Base-by-base conservation (phyloP, 2,888 invertebrate species). In the Pasiphila rectangulata region DNA sequence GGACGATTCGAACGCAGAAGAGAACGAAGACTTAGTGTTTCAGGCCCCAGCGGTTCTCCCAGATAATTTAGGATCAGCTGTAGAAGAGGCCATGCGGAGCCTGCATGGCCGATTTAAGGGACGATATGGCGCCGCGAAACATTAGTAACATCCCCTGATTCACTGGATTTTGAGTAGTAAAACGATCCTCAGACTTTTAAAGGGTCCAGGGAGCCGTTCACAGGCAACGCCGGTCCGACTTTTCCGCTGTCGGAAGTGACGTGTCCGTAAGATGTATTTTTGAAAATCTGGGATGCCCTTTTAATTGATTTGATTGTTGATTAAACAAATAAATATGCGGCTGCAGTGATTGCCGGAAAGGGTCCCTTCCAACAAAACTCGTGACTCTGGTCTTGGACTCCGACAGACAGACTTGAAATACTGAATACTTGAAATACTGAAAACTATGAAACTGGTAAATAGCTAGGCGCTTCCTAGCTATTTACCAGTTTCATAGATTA, bases 31-130 rank as follows among this genome's bases (percentile, higher is more conserved):
- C 9, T n/a, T 9, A 23, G 23, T 23, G 23, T 27, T 27, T 5
- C 27, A 13, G 27, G 27, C 13, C 27, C 27, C 27, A 27, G 27
- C 27, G 27, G 27, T 27, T 27, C 27, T 27, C 13, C 27, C 27
- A 27, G 27, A 27, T 27, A 13, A 27, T 27, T 13, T 27, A 13
- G 27, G 27, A 27, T 13, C 12, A 2, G 13, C 12, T 27, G 27
- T 13, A 5, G 13, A 27, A 27, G 23, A 23, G 2, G 9, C n/a
- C n/a, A n/a, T n/a, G n/a, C n/a, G n/a, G n/a, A 9, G n/a, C 9
- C 23, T 9, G 23, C 23, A 23, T n/a, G n/a, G 23, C 23, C 9
- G 23, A 23, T 4, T 23, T n/a, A 23, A 23, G 23, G 23, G 23
- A 23, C 23, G 23, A 23, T 23, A 23, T 23, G 23, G 23, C 23